These are phyloP conservation scores for Drosophila aldrichi DNA, from an alignment of 2,888 invertebrate species.

Conservation along the genomic window DNA sequence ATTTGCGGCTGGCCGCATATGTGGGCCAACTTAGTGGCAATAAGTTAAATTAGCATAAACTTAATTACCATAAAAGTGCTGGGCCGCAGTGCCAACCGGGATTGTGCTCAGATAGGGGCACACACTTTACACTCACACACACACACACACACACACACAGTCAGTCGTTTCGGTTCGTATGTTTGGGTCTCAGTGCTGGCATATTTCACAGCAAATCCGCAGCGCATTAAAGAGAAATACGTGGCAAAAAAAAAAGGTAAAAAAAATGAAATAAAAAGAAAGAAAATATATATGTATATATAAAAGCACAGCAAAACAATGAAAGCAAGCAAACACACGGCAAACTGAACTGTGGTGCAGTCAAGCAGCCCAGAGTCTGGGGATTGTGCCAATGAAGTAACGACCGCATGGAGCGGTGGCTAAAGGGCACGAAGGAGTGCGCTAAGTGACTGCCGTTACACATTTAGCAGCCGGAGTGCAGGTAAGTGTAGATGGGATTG, in stretches of 20 bases:
- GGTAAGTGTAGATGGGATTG: slow-evolving; percentile 52
- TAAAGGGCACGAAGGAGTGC: slow-evolving; percentile 30
- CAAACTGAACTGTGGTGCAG: slow-evolving; percentile 24
- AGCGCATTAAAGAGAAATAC: slow-evolving; percentile 79
- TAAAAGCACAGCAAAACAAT: slow-evolving; percentile 73
- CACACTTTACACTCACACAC: slow-evolving; percentile 6
- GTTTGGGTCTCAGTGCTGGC: slow-evolving; percentile 40
- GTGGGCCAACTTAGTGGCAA: slow-evolving; percentile 79
- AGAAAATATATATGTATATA: background rate
- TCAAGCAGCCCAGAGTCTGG: slow-evolving; percentile 50
- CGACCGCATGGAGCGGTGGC: slow-evolving; percentile 53
- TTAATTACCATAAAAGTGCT: slow-evolving; percentile 80
- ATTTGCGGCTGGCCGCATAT: slow-evolving; percentile 76
- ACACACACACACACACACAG: background rate
- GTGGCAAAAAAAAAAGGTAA: slow-evolving; percentile 60
- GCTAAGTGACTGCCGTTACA: slow-evolving; percentile 75
- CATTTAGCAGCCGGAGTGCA: slow-evolving; percentile 45
- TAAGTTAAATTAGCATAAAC: slow-evolving; percentile 80
- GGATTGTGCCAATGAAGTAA: slow-evolving; percentile 79
- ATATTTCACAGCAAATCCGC: slow-evolving; percentile 79
- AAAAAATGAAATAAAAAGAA: slow-evolving; percentile 10
- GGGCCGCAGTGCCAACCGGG: slow-evolving; percentile 70
- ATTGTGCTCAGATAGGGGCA: slow-evolving; percentile 53
- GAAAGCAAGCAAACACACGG: slow-evolving; percentile 54
- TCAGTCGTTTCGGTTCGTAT: slow-evolving; percentile 20